phyloP scores from a whole-genome alignment of 2,113 vertebrate species.

The Brienomyrus brachyistius region DNA sequence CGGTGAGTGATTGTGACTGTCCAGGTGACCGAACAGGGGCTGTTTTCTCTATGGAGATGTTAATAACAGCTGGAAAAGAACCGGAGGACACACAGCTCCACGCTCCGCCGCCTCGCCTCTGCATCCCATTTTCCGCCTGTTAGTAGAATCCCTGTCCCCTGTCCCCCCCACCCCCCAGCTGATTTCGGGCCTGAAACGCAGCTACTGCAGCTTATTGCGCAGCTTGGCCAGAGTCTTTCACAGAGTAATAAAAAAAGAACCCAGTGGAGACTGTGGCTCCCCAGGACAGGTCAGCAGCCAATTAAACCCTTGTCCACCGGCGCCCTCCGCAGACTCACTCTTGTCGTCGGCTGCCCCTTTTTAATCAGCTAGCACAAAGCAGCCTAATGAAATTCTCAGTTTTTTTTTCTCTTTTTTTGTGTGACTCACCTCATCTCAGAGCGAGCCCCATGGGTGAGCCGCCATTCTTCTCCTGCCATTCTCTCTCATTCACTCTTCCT shows the following conservation, averaged over 20 bases:
- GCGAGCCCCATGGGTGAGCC: background rate
- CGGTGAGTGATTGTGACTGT: constrained; percentile 56
- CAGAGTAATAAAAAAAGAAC: background rate
- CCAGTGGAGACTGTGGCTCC: background rate
- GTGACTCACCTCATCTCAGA: background rate
- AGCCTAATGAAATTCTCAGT: constrained; percentile 16
- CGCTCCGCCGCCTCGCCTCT: background rate
- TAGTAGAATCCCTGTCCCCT: background rate
- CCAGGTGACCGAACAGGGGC: constrained; percentile 49
- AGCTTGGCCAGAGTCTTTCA: background rate
- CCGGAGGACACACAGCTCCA: constrained; percentile 37
- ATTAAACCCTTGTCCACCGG: constrained; percentile 31
- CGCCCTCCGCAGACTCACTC: constrained; percentile 12
- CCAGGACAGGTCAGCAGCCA: constrained; percentile 38
- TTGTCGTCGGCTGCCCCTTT: constrained; percentile 17
- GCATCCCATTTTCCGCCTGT: background rate
- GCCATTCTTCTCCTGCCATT: background rate
- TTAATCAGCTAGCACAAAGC: constrained; percentile 34
- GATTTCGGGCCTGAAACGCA: background rate
- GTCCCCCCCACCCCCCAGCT: background rate
- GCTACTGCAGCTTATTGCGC: background rate
- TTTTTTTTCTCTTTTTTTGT: background rate
- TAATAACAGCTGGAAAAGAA: constrained; percentile 50
- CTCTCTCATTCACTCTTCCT: background rate
- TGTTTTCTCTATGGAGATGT: constrained; percentile 43